Conservation (phyloP, 2,797 vertebrate genomes). For the Rallus crepitans region DNA sequence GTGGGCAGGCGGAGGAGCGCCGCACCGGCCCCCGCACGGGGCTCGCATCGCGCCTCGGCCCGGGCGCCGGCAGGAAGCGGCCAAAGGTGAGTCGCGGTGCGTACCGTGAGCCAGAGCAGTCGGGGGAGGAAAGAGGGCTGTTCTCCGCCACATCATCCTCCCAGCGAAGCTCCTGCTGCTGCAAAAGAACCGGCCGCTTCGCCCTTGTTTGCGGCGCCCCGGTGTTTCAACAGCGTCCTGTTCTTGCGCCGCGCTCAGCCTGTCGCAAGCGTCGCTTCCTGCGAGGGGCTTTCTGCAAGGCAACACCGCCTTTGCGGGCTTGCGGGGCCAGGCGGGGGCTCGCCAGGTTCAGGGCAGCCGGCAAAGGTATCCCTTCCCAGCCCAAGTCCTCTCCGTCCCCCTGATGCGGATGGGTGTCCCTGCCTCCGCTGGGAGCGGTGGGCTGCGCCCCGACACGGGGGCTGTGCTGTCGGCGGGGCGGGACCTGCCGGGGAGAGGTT, state of each 20-base stretch:
- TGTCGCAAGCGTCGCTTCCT: background rate
- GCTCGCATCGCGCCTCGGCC: background rate
- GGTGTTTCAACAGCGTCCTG: background rate
- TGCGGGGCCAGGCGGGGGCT: background rate
- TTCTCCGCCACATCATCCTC: fast-evolving
- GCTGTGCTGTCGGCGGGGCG: background rate
- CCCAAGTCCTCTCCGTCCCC: background rate
- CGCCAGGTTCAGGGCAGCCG: background rate
- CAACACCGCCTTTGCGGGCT: background rate
- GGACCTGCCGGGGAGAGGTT: background rate
- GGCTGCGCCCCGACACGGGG: too few relatives aligned
- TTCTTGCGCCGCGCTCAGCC: background rate
- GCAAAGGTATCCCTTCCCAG: fast-evolving
- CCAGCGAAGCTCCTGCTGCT: background rate
- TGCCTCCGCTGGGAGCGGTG: background rate
- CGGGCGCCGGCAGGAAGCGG: background rate
- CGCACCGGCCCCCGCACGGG: background rate
- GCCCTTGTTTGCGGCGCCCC: background rate
- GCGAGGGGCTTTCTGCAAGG: background rate
- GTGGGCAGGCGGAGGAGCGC: too few relatives aligned
- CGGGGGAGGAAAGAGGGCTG: too few relatives aligned
- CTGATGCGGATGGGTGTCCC: fast-evolving
- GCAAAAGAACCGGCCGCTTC: background rate
- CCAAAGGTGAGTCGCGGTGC: background rate
- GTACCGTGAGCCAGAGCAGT: fast-evolving